Evolutionary conservation across 2,888 invertebrate genomes (phyloP).

Genomic region (Laothoe populi): DNA sequence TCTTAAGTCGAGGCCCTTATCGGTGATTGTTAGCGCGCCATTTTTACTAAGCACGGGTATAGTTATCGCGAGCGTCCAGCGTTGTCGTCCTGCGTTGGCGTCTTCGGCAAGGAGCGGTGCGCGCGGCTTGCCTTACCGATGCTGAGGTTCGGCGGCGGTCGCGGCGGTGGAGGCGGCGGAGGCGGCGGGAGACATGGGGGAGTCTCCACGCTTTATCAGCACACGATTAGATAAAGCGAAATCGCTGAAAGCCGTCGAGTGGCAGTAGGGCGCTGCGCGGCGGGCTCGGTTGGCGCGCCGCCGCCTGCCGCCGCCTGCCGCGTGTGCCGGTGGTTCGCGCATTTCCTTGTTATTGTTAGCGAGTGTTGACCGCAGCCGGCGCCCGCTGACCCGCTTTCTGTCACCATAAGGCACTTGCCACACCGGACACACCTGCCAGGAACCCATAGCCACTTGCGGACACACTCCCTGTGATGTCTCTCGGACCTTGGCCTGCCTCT

Average conservation of each 20-base stretch:
- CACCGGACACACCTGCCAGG: constrained; percentile 29
- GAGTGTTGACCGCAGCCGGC: constrained; percentile 62
- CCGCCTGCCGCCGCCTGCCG: constrained; percentile 35
- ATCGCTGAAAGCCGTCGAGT: constrained; percentile 52
- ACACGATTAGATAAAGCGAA: constrained; percentile 75
- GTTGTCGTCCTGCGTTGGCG: constrained; percentile 17
- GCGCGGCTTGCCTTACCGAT: neutral
- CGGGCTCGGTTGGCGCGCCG: constrained; percentile 43
- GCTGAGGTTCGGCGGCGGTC: constrained; percentile 29
- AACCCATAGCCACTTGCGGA: neutral
- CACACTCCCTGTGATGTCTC: neutral
- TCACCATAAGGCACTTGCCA: constrained; percentile 27
- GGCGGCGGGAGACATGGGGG: constrained; percentile 48
- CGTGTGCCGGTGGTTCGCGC: constrained; percentile 29
- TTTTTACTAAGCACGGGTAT: constrained; percentile 20
- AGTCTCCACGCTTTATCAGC: constrained; percentile 62
- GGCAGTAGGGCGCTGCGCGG: constrained; percentile 62
- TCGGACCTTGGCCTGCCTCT: neutral
- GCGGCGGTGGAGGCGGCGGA: constrained; percentile 35
- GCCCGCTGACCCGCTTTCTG: constrained; percentile 47
- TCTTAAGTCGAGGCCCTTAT: constrained; percentile 16
- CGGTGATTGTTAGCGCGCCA: constrained; percentile 11
- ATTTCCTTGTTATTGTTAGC: constrained; percentile 64
- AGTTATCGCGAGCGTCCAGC: constrained; percentile 14
- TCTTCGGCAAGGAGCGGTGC: neutral